phyloP scores from a whole-genome alignment of 2,113 vertebrate genomes.

The Ranitomeya imitator region DNA sequence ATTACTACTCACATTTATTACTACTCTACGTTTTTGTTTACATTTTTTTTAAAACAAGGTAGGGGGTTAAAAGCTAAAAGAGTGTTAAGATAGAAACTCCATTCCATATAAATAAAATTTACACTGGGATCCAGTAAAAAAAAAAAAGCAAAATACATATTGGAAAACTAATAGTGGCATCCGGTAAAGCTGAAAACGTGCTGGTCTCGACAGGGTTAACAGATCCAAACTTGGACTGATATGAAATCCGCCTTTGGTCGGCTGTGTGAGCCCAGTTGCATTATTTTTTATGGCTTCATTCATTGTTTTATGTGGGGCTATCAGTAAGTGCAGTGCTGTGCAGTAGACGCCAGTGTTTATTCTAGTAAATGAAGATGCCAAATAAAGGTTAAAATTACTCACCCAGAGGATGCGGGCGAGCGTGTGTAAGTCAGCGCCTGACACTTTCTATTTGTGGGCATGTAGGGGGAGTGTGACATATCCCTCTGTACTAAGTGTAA shows the following conservation, averaged over 20 bases:
- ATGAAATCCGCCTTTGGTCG: background rate
- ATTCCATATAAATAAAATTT: no score
- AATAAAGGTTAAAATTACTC: constrained; percentile 58
- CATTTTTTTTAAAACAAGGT: no score
- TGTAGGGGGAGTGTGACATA: constrained; percentile 48
- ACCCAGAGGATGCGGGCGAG: constrained; percentile 47
- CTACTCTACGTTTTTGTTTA: no score
- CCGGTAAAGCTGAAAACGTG: background rate
- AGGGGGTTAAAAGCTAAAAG: no score
- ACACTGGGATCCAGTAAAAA: background rate
- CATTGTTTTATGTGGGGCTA: constrained; percentile 31
- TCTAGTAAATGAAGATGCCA: constrained; percentile 57
- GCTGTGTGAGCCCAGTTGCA: background rate
- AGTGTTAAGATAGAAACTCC: no score
- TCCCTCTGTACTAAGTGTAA: constrained; percentile 50
- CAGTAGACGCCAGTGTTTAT: constrained; percentile 47
- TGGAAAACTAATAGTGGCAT: background rate
- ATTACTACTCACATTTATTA: no score
- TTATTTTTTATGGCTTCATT: constrained; percentile 24
- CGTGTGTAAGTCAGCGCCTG: constrained; percentile 50
- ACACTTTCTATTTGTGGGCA: constrained; percentile 58
- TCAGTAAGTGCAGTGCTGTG: constrained; percentile 10
- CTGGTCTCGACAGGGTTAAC: background rate
- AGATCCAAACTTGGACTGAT: background rate
- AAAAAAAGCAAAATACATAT: background rate